Conservation (phyloP, 2,797 vertebrate species). For the Lacerta bilineata region DNA sequence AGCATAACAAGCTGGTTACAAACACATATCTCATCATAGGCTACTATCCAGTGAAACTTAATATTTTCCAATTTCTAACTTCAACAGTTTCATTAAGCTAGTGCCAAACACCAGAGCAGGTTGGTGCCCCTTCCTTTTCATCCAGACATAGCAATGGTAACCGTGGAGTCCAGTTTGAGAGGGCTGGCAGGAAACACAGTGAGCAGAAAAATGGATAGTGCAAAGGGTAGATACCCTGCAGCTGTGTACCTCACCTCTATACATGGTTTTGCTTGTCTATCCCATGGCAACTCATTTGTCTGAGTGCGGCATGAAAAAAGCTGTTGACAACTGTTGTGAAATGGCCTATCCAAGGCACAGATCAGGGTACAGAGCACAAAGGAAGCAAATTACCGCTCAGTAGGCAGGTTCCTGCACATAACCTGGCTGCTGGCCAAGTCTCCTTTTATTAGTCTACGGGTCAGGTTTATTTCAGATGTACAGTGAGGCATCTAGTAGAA, state of each 20-base stretch:
- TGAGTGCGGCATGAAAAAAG: slow-evolving; percentile 25
- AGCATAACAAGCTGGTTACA: background rate
- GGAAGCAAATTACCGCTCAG: slow-evolving; percentile 45
- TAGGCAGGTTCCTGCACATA: slow-evolving; percentile 25
- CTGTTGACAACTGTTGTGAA: slow-evolving; percentile 36
- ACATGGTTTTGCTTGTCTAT: slow-evolving; percentile 19
- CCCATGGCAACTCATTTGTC: slow-evolving; percentile 42
- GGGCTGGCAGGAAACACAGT: slow-evolving; percentile 11
- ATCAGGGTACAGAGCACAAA: slow-evolving; percentile 43
- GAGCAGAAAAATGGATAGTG: slow-evolving; percentile 18
- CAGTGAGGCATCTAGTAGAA: slow-evolving; percentile 8
- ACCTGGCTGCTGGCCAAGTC: slow-evolving; percentile 33
- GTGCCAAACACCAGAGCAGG: background rate
- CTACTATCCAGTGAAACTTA: background rate
- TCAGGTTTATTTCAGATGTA: slow-evolving; percentile 17
- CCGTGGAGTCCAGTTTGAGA: background rate
- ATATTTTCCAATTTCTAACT: background rate
- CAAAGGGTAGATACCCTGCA: slow-evolving; percentile 23
- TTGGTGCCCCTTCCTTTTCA: background rate
- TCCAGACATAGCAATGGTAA: background rate
- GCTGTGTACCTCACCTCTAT: slow-evolving; percentile 19
- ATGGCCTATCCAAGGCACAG: slow-evolving; percentile 29
- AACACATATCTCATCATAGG: background rate
- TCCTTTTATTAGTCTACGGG: slow-evolving; percentile 29
- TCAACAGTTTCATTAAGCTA: background rate